These are phyloP conservation scores for Brachirus orientalis DNA, from an alignment of 2,113 vertebrate species.

Conservation along the genomic window DNA sequence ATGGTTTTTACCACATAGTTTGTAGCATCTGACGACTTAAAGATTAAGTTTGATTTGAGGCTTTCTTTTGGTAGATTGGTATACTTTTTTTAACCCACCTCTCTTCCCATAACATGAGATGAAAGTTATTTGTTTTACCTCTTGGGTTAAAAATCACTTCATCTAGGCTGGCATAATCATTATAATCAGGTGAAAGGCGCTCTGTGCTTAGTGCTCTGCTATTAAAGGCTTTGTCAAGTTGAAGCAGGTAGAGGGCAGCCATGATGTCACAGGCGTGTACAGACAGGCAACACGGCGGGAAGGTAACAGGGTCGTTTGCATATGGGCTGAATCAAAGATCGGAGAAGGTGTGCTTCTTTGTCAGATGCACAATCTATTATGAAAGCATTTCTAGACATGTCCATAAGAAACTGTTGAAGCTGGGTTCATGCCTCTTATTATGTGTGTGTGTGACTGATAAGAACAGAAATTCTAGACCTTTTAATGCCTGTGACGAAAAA, in stretches of 20 bases:
- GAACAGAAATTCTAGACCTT: slow-evolving; percentile 43
- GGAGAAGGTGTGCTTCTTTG: slow-evolving; percentile 1
- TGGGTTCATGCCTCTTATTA: neutral
- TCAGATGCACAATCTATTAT: slow-evolving; percentile 29
- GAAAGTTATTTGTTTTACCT: slow-evolving; percentile 1
- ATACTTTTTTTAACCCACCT: neutral
- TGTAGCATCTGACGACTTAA: neutral
- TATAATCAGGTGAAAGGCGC: slow-evolving; percentile 40
- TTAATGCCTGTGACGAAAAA: slow-evolving; percentile 22
- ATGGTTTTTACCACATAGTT: neutral
- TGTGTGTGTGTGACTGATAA: slow-evolving; percentile 24
- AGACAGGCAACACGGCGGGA: slow-evolving; percentile 27
- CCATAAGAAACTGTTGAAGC: neutral
- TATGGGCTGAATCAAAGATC: slow-evolving; percentile 31
- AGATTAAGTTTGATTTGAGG: slow-evolving; percentile 5
- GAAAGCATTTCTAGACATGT: neutral
- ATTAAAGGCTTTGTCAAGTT: slow-evolving; percentile 65
- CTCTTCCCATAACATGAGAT: slow-evolving; percentile 28
- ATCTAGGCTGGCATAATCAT: slow-evolving; percentile 37
- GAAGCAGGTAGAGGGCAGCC: slow-evolving; percentile 46
- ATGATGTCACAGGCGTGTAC: slow-evolving; percentile 49
- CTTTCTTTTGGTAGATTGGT: slow-evolving; percentile 1
- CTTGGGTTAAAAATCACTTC: slow-evolving; percentile 14
- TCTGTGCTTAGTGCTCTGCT: slow-evolving; percentile 32
- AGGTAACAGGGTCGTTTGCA: slow-evolving; percentile 39